Base-by-base conservation (phyloP, 1,140 invertebrate species). In the Oncopeltus fasciatus region DNA sequence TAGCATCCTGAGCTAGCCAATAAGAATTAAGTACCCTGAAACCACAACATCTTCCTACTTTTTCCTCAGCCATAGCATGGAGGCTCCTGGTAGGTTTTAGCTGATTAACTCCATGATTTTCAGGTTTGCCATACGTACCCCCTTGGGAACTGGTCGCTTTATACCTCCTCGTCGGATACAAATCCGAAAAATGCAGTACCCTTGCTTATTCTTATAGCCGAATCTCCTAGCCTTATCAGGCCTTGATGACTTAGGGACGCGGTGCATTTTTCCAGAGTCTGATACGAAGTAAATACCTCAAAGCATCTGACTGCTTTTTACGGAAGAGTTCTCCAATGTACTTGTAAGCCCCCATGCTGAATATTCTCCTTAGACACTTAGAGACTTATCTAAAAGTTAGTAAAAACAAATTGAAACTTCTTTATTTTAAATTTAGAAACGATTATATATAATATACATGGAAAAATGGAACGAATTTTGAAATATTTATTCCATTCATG, bases 291-390 rank as follows among this genome's bases (percentile, higher is more conserved):
- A 96, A 78, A 75, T 91, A 97, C 65, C 92, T 84, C 77, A 97
- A 85, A 67, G 95, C 91, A 86, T 97, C 94, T 72, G 90, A 93
- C 77, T 99, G 95, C 81, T 99, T 99, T 79, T 99, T 99, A 66
- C 95, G 84, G 75, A 96, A 99, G 66, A 99, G 80, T 74, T 99
- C 96, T 76, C 97, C 92, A 81, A 99, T 94, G 79, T 98, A 99
- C 76, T 95, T 95, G 80, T 99, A 99, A 64, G 95, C 96, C 74
- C 96, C 97, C 97, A 99, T 99, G 61, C 69, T 76, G 69, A 27
- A 57, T 62, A 44, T 61, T 31, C 20, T 18, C 49, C n/a, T n/a
- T n/a, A n/a, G n/a, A n/a, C n/a, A n/a, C n/a, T n/a, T n/a, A n/a
- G n/a, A n/a, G n/a, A n/a, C n/a, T n/a, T n/a, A n/a, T n/a, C n/a